phyloP scores from a whole-genome alignment of 2,797 vertebrate species.

The Perodicticus potto region DNA sequence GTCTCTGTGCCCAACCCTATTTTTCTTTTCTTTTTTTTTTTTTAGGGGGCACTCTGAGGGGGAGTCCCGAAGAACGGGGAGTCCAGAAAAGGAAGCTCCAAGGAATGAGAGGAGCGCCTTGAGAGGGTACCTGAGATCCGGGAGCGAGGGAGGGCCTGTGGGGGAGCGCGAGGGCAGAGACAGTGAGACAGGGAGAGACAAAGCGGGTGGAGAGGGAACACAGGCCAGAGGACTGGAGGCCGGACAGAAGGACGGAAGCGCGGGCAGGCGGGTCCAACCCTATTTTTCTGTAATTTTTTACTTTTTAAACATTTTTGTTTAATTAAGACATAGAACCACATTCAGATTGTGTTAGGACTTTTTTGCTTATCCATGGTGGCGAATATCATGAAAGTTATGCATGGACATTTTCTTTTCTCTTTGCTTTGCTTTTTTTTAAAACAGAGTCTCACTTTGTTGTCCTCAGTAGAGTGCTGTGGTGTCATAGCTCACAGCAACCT shows the following conservation, averaged over 20 bases:
- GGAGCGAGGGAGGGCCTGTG: conserved; percentile 72
- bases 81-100: conserved; percentile 16
- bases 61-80: not conserved
- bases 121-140: conserved; percentile 50
- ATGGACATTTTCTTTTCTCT: too few relatives aligned
- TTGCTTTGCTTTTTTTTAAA: too few relatives aligned
- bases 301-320: not conserved
- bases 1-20: too few relatives aligned
- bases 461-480: too few relatives aligned
- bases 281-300: too few relatives aligned
- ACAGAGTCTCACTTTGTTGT: too few relatives aligned
- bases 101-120: not conserved
- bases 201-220: conserved; percentile 67
- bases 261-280: conserved; percentile 4
- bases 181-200: conserved; percentile 77
- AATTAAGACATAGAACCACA: not conserved
- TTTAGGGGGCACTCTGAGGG: not conserved
- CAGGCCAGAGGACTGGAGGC: conserved; percentile 36
- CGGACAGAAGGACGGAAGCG: conserved; percentile 73
- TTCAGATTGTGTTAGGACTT: too few relatives aligned
- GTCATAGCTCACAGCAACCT: too few relatives aligned
- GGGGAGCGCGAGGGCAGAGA: conserved; percentile 81
- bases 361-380: too few relatives aligned
- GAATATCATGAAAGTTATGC: too few relatives aligned
- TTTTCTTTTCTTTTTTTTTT: too few relatives aligned